phyloP scores from a whole-genome alignment of 2,888 invertebrate species.

The Onchidella celtica region DNA sequence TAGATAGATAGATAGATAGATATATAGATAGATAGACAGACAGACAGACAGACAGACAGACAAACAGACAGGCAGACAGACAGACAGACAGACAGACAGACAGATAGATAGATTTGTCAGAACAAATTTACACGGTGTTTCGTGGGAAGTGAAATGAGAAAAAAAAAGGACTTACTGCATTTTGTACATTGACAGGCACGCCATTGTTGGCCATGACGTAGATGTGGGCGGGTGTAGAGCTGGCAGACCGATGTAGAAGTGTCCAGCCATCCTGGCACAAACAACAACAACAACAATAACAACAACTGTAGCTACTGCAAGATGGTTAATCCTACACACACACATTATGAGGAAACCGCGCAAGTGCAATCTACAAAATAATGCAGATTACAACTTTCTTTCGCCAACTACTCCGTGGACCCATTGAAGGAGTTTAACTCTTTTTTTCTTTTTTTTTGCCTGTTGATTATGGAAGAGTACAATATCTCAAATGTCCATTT shows the following conservation, averaged over 20 bases:
- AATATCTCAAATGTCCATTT: too few species aligned
- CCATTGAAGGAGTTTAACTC: too few species aligned
- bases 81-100: not conserved
- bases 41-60: not conserved
- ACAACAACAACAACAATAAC: not conserved
- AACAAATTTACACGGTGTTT: not conserved
- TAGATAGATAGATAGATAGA: too few species aligned
- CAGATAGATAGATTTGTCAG: not conserved
- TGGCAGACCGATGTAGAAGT: constrained; percentile 62
- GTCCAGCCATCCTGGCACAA: constrained; percentile 64
- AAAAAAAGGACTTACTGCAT: constrained; percentile 66
- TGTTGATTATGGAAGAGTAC: too few species aligned
- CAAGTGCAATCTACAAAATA: too few species aligned
- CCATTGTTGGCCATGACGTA: constrained; percentile 67
- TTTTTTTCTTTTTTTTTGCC: too few species aligned
- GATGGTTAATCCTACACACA: too few species aligned
- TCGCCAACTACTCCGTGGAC: too few species aligned
- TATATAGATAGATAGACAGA: not conserved
- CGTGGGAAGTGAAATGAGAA: too few species aligned
- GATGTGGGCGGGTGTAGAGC: constrained; percentile 60
- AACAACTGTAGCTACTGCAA: too few species aligned
- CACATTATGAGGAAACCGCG: too few species aligned
- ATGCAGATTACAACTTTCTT: not conserved
- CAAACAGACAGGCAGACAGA: not conserved
- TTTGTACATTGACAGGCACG: constrained; percentile 70